Evolutionary conservation across 2,797 vertebrate species (phyloP).

Genomic region (Anolis apletophallus): DNA sequence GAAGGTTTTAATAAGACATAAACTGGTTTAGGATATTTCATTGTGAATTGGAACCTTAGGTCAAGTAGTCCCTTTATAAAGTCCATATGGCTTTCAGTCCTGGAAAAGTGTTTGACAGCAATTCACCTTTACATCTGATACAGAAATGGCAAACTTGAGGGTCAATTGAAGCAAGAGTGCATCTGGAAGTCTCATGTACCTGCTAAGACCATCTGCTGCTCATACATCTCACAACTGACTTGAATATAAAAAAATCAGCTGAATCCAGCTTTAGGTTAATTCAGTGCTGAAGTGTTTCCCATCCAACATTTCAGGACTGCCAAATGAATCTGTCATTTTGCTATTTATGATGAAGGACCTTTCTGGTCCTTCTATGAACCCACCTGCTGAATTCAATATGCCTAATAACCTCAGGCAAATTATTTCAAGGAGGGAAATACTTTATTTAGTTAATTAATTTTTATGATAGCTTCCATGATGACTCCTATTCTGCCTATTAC

Average conservation of each 20-base stretch:
- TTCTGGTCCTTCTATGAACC: neutral
- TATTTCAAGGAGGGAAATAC: neutral
- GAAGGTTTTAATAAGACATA: too few relatives aligned
- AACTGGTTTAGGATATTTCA: too few relatives aligned
- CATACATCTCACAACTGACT: neutral
- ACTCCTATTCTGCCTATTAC: too few relatives aligned
- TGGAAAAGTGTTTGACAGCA: neutral
- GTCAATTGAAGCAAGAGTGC: neutral
- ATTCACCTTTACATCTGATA: neutral
- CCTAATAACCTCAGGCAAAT: neutral
- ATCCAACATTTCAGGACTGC: neutral
- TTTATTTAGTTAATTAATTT: neutral
- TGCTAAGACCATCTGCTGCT: neutral
- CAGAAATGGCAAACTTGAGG: neutral
- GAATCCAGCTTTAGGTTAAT: neutral
- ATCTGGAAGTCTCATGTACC: neutral
- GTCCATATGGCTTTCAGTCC: neutral
- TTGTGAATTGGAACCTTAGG: too few relatives aligned
- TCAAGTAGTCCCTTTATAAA: neutral
- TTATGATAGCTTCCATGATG: neutral
- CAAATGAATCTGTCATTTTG: neutral
- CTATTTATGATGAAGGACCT: neutral
- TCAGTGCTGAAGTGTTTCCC: neutral
- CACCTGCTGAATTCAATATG: neutral
- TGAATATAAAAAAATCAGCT: neutral